Base-by-base conservation (phyloP, 2,888 invertebrate species). In the Sipha maydis region DNA sequence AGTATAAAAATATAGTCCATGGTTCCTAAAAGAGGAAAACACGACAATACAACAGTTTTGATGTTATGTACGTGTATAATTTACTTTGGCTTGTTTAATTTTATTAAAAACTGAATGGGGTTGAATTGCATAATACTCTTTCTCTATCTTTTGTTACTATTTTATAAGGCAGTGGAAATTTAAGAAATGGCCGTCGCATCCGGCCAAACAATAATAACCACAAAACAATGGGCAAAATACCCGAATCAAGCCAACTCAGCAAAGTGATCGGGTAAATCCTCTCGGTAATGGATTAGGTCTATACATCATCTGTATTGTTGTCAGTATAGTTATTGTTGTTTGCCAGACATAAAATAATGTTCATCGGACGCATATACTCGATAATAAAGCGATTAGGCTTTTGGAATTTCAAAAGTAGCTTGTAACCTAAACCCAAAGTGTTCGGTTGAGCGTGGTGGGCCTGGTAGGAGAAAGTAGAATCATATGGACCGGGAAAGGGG, bases 281-380 rank as follows among this genome's bases (percentile, higher is more conserved):
- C 41, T 28, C 56, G 56, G 86, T 86, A 86, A 86, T 80, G 86
- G 79, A 86, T 80, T 80, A 86, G 79, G 79, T 28, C 71, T 73
- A 80, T 86, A 80, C 86, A 80, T 86, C 86, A 86, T 86, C 73
- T 71, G 79, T 73, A 86, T 86, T 86, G 86, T 86, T 80, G 41
- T 17, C 71, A 38, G 78, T n/a, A 11, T 31, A 56, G 69, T 85
- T 78, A 34, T 86, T 73, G 79, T 86, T 80, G 71, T 86, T 61
- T 28, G 17, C 79, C 38, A 80, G 73, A 79, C 61, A 28, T 21
- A 71, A 79, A 71, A 85, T 85, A 79, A 85, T 79, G 85, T 85
- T 48, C 69, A 69, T 78, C 69, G 69, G 78, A 71, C 54, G 34
- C 28, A 21, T 56, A 56, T 38, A 86, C 78, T 85, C 78, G 69